Evolutionary conservation across 1,140 invertebrate species (phyloP).

Genomic region (Megalonaias nervosa): DNA sequence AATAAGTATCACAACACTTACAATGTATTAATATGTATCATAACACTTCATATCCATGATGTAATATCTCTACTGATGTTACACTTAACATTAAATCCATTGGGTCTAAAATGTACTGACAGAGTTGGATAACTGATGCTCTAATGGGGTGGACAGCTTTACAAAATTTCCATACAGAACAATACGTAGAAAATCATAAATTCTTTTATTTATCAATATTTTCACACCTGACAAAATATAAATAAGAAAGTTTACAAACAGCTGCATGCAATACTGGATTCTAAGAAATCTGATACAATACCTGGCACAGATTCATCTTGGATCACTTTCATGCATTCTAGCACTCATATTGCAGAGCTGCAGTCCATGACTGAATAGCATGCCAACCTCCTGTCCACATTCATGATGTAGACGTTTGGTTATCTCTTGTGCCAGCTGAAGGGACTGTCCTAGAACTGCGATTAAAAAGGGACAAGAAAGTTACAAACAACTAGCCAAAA

Average conservation of each 20-base stretch:
- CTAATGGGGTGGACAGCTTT: background rate
- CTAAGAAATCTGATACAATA: constrained; percentile 18
- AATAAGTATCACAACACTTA: too few relatives aligned
- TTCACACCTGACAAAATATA: background rate
- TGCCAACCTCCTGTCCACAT: constrained; percentile 81
- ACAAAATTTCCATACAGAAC: too few relatives aligned
- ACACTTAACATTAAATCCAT: too few relatives aligned
- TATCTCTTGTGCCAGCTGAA: constrained; percentile 82
- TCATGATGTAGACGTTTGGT: constrained; percentile 87
- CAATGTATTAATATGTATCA: too few relatives aligned
- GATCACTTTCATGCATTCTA: constrained; percentile 77
- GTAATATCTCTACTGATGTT: too few relatives aligned
- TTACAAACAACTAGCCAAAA: background rate
- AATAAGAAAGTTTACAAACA: too few relatives aligned
- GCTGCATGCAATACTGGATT: background rate
- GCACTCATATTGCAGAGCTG: constrained; percentile 81
- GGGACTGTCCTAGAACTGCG: constrained; percentile 81
- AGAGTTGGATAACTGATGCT: too few relatives aligned
- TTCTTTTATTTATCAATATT: too few relatives aligned
- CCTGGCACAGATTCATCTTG: constrained; percentile 71
- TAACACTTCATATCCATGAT: too few relatives aligned
- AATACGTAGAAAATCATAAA: too few relatives aligned
- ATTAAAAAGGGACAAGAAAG: constrained; percentile 39
- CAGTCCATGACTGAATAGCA: constrained; percentile 76
- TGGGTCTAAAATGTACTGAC: too few relatives aligned